Evolutionary conservation across 2,888 invertebrate species (phyloP), one percentile per base, ranked within the genome.

Genomic region (Psylliodes chrysocephalus): DNA sequence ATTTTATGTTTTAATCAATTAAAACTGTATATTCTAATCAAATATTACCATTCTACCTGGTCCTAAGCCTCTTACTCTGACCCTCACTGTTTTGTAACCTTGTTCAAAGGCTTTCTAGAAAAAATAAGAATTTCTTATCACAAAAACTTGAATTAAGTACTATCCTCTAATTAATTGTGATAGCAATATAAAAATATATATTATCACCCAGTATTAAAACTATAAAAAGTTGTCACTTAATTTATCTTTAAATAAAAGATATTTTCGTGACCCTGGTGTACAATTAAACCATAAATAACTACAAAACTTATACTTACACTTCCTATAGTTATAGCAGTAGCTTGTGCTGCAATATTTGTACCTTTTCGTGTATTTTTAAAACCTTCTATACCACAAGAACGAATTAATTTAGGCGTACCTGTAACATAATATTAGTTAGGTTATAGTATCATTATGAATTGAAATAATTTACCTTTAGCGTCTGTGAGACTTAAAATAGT

Each of bases 341-440:
- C 93, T 83, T 98, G 97, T 1, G 96, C 98, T 35, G 98, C 98
- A 76, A 98, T 92, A 79, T 96, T 97, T 2, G 98, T 98, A 66
- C 97, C 97, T 82, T 98, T 98, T 73, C 92, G 90, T 0, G 96
- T 90, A 81, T 97, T 94, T 83, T 95, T 96, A 78, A 96, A 98
- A 3, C 98, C 98, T 81, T 97, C 97, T 73, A 91, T 86, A 0
- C 97, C 96, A 83, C 94, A 92, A 0, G 93, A 91, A 35, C 90
- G 84, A 15, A 89, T 85, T 7, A 91, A 72, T 75, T 90, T 86
- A 0, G 85, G 81, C 2, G 78, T 73, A 62, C 88, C 88, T 88
- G 47, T 6, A 60, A 47, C 51, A 7, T 17, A 35, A 12, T 19
- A 6, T 19, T 12, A 12, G 2, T 19, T 18, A 28, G 15, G 8